A percentile compares a stretch with the other conserved stretches of the same genome.
Evolutionary conservation across 37 sponge, comb jelly and placozoan species (phyloP).

Genomic region (Cladorhizidae sp.): DNA sequence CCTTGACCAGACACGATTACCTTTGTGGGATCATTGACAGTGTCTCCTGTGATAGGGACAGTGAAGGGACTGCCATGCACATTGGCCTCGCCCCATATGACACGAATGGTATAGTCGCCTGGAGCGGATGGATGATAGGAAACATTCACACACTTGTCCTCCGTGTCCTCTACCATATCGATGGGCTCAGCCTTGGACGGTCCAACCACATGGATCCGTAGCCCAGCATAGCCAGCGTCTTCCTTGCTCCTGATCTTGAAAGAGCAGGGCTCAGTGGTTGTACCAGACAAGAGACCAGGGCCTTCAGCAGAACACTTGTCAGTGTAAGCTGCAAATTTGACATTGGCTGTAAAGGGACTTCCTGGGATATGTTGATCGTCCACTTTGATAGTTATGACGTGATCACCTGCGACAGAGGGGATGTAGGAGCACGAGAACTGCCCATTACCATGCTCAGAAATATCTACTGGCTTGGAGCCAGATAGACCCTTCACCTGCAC

Average conservation of each 20-base stretch:
- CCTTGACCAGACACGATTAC: conserved; percentile 71
- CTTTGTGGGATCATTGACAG: conserved; percentile 63
- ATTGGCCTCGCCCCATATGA: conserved; percentile 88
- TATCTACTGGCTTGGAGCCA: conserved; percentile 68
- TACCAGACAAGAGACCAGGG: conserved; percentile 71
- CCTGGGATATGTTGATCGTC: conserved; percentile 74
- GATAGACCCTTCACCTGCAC: conserved; percentile 67
- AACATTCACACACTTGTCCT: conserved; percentile 69
- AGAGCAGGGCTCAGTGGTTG: conserved; percentile 58
- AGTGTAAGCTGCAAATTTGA: conserved; percentile 81
- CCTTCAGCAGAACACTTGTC: conserved; percentile 83
- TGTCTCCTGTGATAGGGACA: conserved; percentile 70
- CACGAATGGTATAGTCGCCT: conserved; percentile 80
- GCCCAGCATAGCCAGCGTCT: conserved; percentile 68
- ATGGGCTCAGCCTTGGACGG: conserved; percentile 91
- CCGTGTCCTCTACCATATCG: conserved; percentile 67
- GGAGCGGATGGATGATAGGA: conserved; percentile 83
- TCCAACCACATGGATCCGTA: conserved; percentile 78
- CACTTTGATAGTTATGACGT: conserved; percentile 71
- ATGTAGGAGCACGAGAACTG: conserved; percentile 76
- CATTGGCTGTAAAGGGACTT: conserved; percentile 73
- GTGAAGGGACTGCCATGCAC: conserved; percentile 87
- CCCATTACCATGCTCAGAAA: conserved; percentile 71
- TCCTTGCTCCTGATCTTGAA: conserved; percentile 68
- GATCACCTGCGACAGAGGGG: conserved; percentile 79